phyloP scores from a whole-genome alignment of 2,888 invertebrate species.

The Diabrotica balteata region DNA sequence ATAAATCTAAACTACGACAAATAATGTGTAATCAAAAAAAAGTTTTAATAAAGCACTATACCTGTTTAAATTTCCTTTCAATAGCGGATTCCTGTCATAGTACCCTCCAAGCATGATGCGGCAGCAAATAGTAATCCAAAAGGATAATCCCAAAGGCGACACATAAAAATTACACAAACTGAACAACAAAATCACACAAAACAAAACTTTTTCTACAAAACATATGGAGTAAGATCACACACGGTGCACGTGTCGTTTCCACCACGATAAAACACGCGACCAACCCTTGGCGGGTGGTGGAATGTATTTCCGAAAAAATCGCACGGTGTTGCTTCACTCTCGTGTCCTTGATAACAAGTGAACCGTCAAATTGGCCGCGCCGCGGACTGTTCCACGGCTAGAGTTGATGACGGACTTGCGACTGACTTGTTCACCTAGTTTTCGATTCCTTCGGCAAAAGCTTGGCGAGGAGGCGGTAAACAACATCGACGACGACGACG shows the following conservation, averaged over 20 bases:
- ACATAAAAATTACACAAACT: slow-evolving; percentile 39
- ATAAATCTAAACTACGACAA: too few relatives aligned
- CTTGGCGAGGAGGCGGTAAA: slow-evolving; percentile 31
- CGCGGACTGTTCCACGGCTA: slow-evolving; percentile 29
- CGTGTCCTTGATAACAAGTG: slow-evolving; percentile 55
- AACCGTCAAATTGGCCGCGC: slow-evolving; percentile 46
- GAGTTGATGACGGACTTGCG: slow-evolving; percentile 41
- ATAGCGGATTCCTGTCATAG: slow-evolving; percentile 66
- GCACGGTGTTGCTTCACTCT: slow-evolving; percentile 24
- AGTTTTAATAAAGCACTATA: slow-evolving; percentile 41
- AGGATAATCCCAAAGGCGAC: slow-evolving; percentile 37
- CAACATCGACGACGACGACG: slow-evolving; percentile 11
- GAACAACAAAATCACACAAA: slow-evolving; percentile 32
- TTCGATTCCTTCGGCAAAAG: slow-evolving; percentile 44
- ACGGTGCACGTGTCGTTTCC: slow-evolving; percentile 20
- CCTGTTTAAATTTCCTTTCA: slow-evolving; percentile 68
- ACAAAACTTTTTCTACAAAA: slow-evolving; percentile 16
- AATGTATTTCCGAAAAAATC: slow-evolving; percentile 22
- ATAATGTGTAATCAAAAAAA: too few relatives aligned
- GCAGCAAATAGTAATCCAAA: slow-evolving; percentile 36
- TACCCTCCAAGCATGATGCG: slow-evolving; percentile 62
- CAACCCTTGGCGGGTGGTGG: slow-evolving; percentile 27
- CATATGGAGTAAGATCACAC: slow-evolving; percentile 28
- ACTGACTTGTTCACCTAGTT: slow-evolving; percentile 53
- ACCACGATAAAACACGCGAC: slow-evolving; percentile 20